A percentile compares a stretch with the other conserved stretches of the same genome.
Conservation (phyloP, 2,113 vertebrate genomes). For the Cygnus atratus region DNA sequence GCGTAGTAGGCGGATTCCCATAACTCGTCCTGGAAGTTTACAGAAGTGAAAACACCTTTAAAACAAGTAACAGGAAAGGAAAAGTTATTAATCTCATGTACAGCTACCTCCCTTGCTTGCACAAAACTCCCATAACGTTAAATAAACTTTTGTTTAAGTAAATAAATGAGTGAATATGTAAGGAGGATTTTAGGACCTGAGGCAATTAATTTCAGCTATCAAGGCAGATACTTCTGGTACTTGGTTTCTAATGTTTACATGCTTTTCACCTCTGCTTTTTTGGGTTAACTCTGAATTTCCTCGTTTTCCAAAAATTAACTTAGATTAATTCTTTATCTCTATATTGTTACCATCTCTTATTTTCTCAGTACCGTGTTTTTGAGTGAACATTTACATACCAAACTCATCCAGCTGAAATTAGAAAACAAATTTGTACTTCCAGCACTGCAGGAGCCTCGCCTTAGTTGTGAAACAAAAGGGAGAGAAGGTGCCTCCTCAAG, state of each 20-base stretch:
- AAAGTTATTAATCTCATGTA: neutral
- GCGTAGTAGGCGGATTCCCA: conserved; percentile 74
- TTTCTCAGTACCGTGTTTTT: neutral
- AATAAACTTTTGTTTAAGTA: neutral
- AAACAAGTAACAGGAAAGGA: neutral
- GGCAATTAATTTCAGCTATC: neutral
- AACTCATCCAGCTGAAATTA: neutral
- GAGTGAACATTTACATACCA: neutral
- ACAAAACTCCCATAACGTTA: neutral
- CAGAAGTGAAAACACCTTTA: conserved; percentile 73
- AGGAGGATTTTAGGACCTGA: neutral
- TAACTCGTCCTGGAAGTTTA: conserved; percentile 78
- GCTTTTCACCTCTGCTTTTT: neutral
- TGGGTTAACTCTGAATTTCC: neutral
- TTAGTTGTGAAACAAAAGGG: neutral
- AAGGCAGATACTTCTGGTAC: neutral
- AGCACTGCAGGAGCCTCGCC: neutral
- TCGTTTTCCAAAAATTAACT: neutral
- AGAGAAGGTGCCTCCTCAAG: neutral
- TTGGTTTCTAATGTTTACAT: neutral
- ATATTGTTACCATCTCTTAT: neutral
- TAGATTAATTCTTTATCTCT: neutral
- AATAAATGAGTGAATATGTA: neutral
- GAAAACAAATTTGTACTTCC: neutral
- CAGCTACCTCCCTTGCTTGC: neutral